Percentiles rank a stretch among this genome's conserved stretches.
Conservation (phyloP, 2,888 invertebrate genomes). For the Agrochola circellaris region DNA sequence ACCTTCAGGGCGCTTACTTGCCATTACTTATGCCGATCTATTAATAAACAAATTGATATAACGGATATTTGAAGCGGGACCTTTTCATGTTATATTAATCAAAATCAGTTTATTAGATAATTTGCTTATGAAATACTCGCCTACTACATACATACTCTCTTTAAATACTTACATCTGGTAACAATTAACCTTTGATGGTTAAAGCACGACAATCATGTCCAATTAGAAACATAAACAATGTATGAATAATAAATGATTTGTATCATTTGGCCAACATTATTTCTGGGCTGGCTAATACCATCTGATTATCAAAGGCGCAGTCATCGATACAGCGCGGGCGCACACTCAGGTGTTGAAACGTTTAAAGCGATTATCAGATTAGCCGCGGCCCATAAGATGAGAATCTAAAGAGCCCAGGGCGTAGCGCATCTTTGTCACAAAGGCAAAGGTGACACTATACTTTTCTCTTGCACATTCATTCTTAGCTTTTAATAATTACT, state of each 20-base stretch:
- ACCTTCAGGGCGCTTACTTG: conserved; percentile 84
- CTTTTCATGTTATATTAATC: conserved; percentile 71
- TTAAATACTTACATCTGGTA: conserved; percentile 8
- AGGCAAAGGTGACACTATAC: conserved; percentile 72
- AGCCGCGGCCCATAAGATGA: conserved; percentile 78
- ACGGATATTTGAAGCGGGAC: conserved; percentile 80
- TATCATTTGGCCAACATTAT: conserved; percentile 39
- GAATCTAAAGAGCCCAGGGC: conserved; percentile 80
- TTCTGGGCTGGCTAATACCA: conserved; percentile 51
- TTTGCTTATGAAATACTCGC: conserved; percentile 38
- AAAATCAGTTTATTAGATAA: conserved; percentile 68
- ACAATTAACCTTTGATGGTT: conserved; percentile 13
- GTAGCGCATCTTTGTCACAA: conserved; percentile 78
- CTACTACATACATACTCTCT: conserved; percentile 8
- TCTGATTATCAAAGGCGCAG: conserved; percentile 68
- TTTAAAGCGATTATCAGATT: conserved; percentile 80
- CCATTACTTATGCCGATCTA: conserved; percentile 90
- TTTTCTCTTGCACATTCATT: conserved; percentile 74
- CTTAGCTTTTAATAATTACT: conserved; percentile 64
- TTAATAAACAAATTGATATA: conserved; percentile 90
- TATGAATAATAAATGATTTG: conserved; percentile 27
- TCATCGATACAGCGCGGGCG: conserved; percentile 65
- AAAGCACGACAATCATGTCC: conserved; percentile 17
- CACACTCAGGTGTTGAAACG: conserved; percentile 75
- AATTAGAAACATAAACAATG: conserved; percentile 47